Base-by-base conservation (phyloP, 2,113 vertebrate species). In the Malaclemys terrapin region DNA sequence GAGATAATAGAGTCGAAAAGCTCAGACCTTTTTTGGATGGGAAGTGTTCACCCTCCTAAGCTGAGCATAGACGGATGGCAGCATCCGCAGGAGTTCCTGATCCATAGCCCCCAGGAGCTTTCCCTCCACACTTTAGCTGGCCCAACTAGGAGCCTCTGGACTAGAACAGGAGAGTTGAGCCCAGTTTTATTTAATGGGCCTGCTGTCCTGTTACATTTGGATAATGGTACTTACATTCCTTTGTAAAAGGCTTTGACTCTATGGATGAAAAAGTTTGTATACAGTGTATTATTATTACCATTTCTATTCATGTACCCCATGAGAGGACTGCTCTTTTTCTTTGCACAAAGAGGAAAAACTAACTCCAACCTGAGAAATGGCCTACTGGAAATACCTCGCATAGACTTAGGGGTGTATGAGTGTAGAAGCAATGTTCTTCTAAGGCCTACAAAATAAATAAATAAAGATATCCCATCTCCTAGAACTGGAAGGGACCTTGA, bases 191-290 rank as follows among this genome's bases (percentile, higher is more conserved):
- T 65, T 35, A 35, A 65, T 65, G 27, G 13, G 31, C 59, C 29
- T 59, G 27, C 29, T 31, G 29, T 12, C 53, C 3, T 54, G 20
- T 22, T 54, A 54, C 53, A 54, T 22, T 22, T 0, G 4, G 31
- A 93, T n/a, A 50, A 49, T 50, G 85, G 54, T 11, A 35, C 50
- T 45, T 54, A 89, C 56, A 80, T 91, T 69, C 52, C 93, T 87
- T 91, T 84, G 84, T 82, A 45, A 25, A 89, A 7, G 82, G 62
- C 83, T 91, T 94, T 88, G 83, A 94, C 90, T 17, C 89, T 88
- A 17, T 49, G 88, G 53, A 72, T 72, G 72, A 96, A 93, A 96
- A 94, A 16, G 24, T 25, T 2, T 85, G 42, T 31, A 80, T 49
- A 91, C 9, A 20, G 14, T 22, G 42, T 42, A 35, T 78, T 62